Base-by-base conservation (phyloP, 1,140 invertebrate genomes). In the Neelides sp. region DNA sequence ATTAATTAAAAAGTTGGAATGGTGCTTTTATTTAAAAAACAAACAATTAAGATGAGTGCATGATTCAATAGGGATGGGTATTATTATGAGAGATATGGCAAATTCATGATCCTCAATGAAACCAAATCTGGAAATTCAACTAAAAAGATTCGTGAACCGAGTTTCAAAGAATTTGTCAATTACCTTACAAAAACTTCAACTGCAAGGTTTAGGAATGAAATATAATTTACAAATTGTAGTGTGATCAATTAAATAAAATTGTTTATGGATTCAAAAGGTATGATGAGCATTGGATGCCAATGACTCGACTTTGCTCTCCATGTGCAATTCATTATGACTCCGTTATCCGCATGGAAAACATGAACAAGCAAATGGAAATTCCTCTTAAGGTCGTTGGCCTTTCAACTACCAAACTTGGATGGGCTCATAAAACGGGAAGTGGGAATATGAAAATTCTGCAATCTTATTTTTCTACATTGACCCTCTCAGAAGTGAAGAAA, bases 261-360 rank as follows among this genome's bases (percentile, higher is more conserved):
- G 7, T 12, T 8, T 23, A 13, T 23, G 7, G 20, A 20, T 3
- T 5, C 22, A 12, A 19, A n/a, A 75, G 74, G 36, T 71, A 87
- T 23, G 89, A 94, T 65, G 90, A 92, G 78, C 90, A 94, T 65
- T 93, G 89, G 84, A 82, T 81, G 23, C 83, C 86, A 0, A 81
- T 87, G 51, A 78, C 79, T 7, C 75, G 79, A 58, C 85, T 92
- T 61, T 93, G 90, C 63, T 88, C 86, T 20, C 89, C 88, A 0
- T 93, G 89, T 68, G 76, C 64, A 3, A 54, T 92, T 32, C 71
- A 83, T 59, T 92, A 90, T 55, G 52, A 61, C 24, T 48, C 30
- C 13, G 48, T 64, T 8, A 54, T 62, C 12, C 42, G 59, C 26
- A 39, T 61, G 34, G 60, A 64, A 35, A 51, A 58, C 39, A 35